These are phyloP conservation scores for Calameuta idolon DNA, from an alignment of 2,888 invertebrate species.

Conservation along the genomic window DNA sequence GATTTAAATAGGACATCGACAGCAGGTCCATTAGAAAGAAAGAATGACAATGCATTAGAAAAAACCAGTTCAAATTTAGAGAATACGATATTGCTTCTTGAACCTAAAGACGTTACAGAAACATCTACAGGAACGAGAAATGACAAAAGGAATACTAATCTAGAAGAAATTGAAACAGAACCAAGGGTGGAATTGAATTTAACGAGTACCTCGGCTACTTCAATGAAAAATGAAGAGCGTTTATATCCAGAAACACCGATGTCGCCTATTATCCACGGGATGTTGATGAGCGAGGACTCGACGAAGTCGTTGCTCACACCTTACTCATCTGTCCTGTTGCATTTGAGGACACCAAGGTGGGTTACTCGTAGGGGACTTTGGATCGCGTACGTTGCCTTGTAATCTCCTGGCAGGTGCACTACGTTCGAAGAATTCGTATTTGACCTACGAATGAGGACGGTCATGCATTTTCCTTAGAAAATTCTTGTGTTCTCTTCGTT, in stretches of 20 bases:
- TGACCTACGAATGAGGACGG: background rate
- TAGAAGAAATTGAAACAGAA: background rate
- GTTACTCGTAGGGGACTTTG: slow-evolving; percentile 28
- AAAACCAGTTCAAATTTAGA: background rate
- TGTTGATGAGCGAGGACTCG: background rate
- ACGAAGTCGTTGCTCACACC: slow-evolving; percentile 33
- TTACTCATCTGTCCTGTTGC: slow-evolving; percentile 58
- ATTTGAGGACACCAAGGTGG: slow-evolving; percentile 56
- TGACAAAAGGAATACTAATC: background rate
- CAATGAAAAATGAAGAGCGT: background rate
- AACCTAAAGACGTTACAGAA: slow-evolving; percentile 18
- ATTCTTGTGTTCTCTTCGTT: slow-evolving; percentile 32
- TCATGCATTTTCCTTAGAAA: slow-evolving; percentile 3
- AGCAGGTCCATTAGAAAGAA: background rate
- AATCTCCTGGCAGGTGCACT: slow-evolving; percentile 1
- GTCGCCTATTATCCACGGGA: background rate
- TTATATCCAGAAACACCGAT: background rate
- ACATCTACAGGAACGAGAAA: slow-evolving; percentile 1
- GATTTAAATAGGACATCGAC: background rate
- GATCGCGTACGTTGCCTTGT: background rate
- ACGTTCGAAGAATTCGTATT: slow-evolving; percentile 7
- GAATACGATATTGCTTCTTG: slow-evolving; percentile 11
- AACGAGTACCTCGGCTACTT: background rate
- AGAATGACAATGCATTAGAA: background rate
- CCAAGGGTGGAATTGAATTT: background rate